These are phyloP conservation scores for Oenanthe oenanthe DNA, from an alignment of 2,113 vertebrate species.

Conservation along the genomic window DNA sequence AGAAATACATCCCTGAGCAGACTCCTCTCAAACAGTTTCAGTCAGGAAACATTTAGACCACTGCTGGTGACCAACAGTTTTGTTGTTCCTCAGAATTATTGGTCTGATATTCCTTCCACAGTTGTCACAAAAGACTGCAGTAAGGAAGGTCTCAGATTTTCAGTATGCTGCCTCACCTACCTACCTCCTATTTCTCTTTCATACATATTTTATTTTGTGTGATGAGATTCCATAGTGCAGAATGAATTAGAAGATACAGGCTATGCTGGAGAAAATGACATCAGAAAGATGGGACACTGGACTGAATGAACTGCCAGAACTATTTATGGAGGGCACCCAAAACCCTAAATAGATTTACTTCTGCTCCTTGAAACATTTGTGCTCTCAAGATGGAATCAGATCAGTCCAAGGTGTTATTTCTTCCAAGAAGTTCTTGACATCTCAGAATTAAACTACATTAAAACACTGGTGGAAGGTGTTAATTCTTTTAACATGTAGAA, in stretches of 20 bases:
- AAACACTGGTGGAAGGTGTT: background rate
- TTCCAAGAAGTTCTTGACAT: conserved; percentile 19
- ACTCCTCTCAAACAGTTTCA: background rate
- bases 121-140: background rate
- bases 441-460: background rate
- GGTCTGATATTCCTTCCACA: background rate
- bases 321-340: background rate
- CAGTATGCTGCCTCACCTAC: background rate
- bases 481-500: conserved; percentile 13
- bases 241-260: background rate
- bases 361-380: background rate
- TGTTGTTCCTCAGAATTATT: background rate
- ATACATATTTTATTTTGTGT: background rate
- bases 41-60: background rate
- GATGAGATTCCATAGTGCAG: background rate
- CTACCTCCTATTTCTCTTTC: background rate
- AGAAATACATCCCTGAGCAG: background rate
- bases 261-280: background rate
- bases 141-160: background rate
- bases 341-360: conserved; percentile 6
- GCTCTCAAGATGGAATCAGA: background rate
- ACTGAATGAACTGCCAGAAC: conserved; percentile 26
- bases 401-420: background rate
- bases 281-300: background rate
- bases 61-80: background rate